phyloP scores from a whole-genome alignment of 92 coral and sea anemone species.

The Porites evermanni region DNA sequence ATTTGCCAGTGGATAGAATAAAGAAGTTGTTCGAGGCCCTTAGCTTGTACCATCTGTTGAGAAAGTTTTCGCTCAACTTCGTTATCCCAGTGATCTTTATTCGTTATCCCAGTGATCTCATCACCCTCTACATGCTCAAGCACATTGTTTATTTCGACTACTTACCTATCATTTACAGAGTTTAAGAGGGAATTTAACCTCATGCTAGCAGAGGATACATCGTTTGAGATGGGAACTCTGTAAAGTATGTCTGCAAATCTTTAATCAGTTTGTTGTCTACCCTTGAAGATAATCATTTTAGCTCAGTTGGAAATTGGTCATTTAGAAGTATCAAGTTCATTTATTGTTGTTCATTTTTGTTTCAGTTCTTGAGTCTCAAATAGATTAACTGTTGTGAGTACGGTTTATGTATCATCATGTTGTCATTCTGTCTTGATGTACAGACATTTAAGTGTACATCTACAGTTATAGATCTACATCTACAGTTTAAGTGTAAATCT shows the following conservation, averaged over 20 bases:
- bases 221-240: constrained; percentile 59
- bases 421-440: too few species aligned
- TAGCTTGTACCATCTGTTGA: constrained; percentile 30
- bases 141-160: constrained; percentile 50
- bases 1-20: constrained; percentile 40
- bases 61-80: constrained; percentile 52
- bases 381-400: too few species aligned
- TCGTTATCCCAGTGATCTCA: constrained; percentile 57
- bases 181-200: constrained; percentile 61
- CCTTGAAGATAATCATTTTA: too few species aligned
- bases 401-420: too few species aligned
- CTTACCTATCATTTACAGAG: constrained; percentile 58
- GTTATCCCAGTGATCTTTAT: constrained; percentile 48
- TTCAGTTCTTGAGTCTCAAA: too few species aligned
- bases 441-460: neutral
- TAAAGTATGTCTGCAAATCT: neutral
- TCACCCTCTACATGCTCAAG: constrained; percentile 67
- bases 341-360: too few species aligned
- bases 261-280: too few species aligned
- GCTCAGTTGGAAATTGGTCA: too few species aligned
- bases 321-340: too few species aligned
- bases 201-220: constrained; percentile 35
- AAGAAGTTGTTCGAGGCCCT: constrained; percentile 55
- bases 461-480: neutral
- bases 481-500: neutral